Conservation (phyloP, 2,113 vertebrate genomes). For the Pollimyrus isidori region DNA sequence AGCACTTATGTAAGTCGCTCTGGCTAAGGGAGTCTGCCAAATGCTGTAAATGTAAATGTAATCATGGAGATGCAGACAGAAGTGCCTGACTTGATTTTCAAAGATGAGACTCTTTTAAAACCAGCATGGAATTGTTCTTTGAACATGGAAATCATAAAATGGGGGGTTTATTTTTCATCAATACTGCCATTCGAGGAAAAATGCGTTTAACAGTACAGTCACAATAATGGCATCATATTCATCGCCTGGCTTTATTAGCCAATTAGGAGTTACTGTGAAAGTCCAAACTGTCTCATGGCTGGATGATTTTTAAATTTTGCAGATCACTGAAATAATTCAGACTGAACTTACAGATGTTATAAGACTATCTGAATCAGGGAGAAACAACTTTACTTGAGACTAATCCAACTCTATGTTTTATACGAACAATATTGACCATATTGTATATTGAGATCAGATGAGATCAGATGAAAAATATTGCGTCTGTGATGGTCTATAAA, state of each 20-base stretch:
- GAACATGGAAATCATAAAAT: background rate
- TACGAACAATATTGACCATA: background rate
- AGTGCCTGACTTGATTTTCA: background rate
- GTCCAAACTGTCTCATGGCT: background rate
- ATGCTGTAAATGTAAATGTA: too few relatives aligned
- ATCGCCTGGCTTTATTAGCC: background rate
- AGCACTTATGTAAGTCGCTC: too few relatives aligned
- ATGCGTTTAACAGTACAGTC: background rate
- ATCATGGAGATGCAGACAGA: too few relatives aligned
- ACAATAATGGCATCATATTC: background rate
- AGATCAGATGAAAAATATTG: background rate
- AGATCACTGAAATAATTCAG: background rate
- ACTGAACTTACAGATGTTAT: background rate
- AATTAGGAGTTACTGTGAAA: background rate
- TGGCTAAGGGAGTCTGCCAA: too few relatives aligned
- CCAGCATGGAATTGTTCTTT: background rate
- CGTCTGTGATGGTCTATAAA: background rate
- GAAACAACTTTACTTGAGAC: background rate
- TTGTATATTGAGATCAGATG: background rate
- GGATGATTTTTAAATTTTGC: background rate
- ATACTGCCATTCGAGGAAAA: background rate
- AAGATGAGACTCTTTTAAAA: background rate
- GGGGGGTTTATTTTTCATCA: background rate
- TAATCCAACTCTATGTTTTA: background rate
- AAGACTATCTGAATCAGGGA: background rate